phyloP scores from a whole-genome alignment of 1,140 invertebrate genomes.

The Drosophila pachea region DNA sequence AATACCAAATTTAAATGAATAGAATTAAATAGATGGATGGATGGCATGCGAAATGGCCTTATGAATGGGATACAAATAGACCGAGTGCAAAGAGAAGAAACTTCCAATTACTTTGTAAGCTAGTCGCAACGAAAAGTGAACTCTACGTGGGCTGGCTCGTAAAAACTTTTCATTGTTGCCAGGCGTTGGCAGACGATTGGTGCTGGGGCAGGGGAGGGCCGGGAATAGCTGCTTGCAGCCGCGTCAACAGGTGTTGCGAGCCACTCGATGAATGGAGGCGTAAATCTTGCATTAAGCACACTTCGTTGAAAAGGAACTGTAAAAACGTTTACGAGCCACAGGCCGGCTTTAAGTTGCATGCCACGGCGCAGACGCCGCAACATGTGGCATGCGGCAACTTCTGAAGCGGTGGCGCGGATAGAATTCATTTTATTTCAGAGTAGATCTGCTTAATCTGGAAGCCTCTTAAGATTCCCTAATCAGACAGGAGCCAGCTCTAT shows the following conservation, averaged over 20 bases:
- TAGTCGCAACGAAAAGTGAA: slow-evolving; percentile 42
- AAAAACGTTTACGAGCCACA: slow-evolving; percentile 44
- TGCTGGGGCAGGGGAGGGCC: not conserved
- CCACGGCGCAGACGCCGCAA: slow-evolving; percentile 60
- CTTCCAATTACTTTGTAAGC: slow-evolving; percentile 36
- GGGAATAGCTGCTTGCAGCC: not conserved
- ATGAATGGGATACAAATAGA: slow-evolving; percentile 25
- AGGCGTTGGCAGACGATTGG: slow-evolving; percentile 9
- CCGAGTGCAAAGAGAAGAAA: slow-evolving; percentile 25
- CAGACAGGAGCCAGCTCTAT: no score
- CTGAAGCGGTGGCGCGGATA: no score
- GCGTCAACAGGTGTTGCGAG: slow-evolving; percentile 63
- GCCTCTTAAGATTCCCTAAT: no score
- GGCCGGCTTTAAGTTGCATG: not conserved
- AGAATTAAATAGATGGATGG: slow-evolving; percentile 43
- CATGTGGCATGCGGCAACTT: slow-evolving; percentile 37
- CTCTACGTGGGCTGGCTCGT: slow-evolving; percentile 6
- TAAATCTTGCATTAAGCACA: slow-evolving; percentile 69
- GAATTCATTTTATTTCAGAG: no score
- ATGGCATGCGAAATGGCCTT: slow-evolving; percentile 27
- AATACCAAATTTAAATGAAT: slow-evolving; percentile 24
- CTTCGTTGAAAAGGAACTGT: slow-evolving; percentile 35
- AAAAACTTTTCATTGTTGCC: slow-evolving; percentile 58
- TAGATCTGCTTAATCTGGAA: no score
- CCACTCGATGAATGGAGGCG: slow-evolving; percentile 70